These are phyloP conservation scores for Microcebus griseorufus DNA, from an alignment of 2,113 vertebrate genomes.

Conservation along the genomic window DNA sequence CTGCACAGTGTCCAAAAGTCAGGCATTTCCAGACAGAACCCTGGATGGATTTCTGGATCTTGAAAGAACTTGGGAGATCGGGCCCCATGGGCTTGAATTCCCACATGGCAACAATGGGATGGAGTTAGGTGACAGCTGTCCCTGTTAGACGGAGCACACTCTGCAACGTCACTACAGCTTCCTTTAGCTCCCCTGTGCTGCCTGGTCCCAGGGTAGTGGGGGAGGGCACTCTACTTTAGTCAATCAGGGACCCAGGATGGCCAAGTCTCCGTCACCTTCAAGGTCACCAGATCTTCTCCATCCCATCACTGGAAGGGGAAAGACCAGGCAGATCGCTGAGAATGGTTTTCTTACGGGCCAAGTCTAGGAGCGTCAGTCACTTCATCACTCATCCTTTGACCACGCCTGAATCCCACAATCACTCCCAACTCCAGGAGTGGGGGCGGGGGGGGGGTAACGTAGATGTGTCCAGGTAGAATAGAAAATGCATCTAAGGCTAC, in stretches of 20 bases:
- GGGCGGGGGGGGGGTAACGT: not conserved
- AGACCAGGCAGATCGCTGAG: no score
- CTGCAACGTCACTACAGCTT: not conserved
- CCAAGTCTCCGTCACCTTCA: not conserved
- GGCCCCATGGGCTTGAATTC: not conserved
- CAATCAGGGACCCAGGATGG: not conserved
- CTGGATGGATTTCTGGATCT: not conserved
- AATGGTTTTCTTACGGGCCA: not conserved
- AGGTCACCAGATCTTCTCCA: not conserved
- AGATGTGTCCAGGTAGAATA: not conserved
- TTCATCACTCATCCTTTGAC: not conserved
- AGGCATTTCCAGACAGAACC: not conserved
- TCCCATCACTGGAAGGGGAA: not conserved
- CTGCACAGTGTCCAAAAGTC: not conserved
- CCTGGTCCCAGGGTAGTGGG: not conserved
- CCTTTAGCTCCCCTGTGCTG: not conserved
- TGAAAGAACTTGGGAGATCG: not conserved
- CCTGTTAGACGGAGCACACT: fast-evolving
- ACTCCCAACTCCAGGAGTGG: not conserved
- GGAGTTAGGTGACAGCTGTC: not conserved
- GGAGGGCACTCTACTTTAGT: no score
- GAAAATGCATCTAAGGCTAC: not conserved
- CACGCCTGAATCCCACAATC: not conserved
- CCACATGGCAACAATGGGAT: fast-evolving
- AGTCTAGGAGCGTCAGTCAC: no score